Evolutionary conservation across 2,797 vertebrate genomes (phyloP).

Genomic region (Moxostoma hubbsi): DNA sequence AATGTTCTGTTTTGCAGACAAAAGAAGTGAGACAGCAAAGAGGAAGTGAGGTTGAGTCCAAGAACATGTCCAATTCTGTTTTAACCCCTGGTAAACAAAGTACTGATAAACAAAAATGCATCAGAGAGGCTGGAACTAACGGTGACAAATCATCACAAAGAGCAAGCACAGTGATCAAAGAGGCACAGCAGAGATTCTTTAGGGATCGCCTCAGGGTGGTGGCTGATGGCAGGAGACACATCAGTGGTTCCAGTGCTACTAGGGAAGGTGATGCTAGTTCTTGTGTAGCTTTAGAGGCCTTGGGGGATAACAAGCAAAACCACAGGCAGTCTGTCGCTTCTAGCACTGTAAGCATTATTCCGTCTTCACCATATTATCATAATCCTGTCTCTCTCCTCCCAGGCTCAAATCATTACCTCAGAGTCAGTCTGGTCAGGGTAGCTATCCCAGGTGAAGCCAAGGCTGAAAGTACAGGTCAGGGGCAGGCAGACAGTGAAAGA

Average conservation of each 20-base stretch:
- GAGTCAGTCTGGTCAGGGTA: conserved; percentile 75
- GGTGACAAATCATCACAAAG: conserved; percentile 25
- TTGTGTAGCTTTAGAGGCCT: conserved; percentile 50
- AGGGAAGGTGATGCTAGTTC: conserved; percentile 51
- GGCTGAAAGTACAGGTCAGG: conserved; percentile 50
- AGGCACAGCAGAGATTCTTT: conserved; percentile 25
- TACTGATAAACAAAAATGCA: conserved; percentile 26
- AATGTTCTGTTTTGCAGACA: neutral
- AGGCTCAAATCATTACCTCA: conserved; percentile 76
- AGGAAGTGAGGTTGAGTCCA: conserved; percentile 7
- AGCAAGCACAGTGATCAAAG: neutral
- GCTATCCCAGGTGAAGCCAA: conserved; percentile 57
- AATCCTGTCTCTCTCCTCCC: conserved; percentile 55
- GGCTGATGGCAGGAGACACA: conserved; percentile 30
- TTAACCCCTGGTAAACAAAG: neutral
- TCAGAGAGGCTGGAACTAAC: conserved; percentile 37
- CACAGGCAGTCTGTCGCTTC: conserved; percentile 52
- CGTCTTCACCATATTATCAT: conserved; percentile 23
- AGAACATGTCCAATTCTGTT: conserved; percentile 10
- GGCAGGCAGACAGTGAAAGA: conserved; percentile 20
- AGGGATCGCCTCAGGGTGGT: conserved; percentile 47
- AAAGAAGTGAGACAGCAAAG: neutral
- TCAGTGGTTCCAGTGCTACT: conserved; percentile 38
- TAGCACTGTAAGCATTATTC: conserved; percentile 4
- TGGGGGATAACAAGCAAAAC: conserved; percentile 55